Base-by-base conservation (phyloP, 1,140 invertebrate species). In the Camponotus pennsylvanicus region DNA sequence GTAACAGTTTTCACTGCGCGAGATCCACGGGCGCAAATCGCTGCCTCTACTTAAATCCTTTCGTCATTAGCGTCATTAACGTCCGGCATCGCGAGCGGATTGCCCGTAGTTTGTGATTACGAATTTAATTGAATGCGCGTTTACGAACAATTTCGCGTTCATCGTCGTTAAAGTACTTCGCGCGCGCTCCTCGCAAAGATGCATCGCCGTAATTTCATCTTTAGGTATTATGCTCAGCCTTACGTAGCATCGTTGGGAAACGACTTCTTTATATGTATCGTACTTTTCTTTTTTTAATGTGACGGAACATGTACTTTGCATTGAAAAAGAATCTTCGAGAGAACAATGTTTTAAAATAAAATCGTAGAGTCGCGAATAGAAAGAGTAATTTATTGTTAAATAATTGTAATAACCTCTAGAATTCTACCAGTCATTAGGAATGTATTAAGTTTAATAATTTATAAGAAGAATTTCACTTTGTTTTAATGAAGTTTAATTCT, bases 1-100 rank as follows among this genome's bases (percentile, higher is more conserved):
- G 89, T 90, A 93, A 93, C 88, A 89, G 92, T 93, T 93, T 93
- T 92, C 90, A 91, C 92, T 86, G 89, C 88, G 89, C 88, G 89
- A 92, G 90, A 94, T 91, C 90, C 84, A 89, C 85, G 85, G 78
- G 32, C 69, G 69, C 83, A 83, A 71, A 71, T 52, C 66, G 66
- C 84, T 21, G 52, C 27, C 40, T 86, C 59, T 69, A 71, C 86
- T 85, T 66, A 52, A 82, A 49, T 71, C 61, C 77, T 32, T 87
- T 78, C 67, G 78, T 71, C 63, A 83, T 78, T 87, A 78, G 49
- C 77, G 40, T 42, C 80, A 75, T 84, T 64, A 61, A n/a, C 71
- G 55, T 61, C 55, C 11, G 27, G 34, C 52, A 49, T 64, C 55
- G 42, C 55, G 18, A n/a, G 3, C 42, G 21, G n/a, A 52, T 86